phyloP scores from a whole-genome alignment of 35 echinoderm and acorn worm genomes.

The Holothuria glaberrima region DNA sequence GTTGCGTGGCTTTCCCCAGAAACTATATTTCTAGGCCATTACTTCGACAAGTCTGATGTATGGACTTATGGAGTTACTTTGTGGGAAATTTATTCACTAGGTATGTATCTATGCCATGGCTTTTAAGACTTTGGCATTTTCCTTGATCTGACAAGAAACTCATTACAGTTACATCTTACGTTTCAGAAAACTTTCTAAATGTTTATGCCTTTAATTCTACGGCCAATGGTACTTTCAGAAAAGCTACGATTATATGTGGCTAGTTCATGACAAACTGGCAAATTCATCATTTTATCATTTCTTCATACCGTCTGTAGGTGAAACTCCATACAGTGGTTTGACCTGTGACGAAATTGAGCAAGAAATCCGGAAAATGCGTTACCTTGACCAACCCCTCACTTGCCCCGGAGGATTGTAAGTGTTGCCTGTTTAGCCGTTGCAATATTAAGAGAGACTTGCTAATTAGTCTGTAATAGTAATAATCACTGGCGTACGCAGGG shows the following conservation, averaged over 20 bases:
- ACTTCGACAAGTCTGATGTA: slow-evolving; percentile 29
- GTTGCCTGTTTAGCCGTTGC: too few relatives aligned
- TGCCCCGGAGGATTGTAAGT: slow-evolving; percentile 21
- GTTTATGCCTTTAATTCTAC: background rate
- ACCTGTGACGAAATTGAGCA: slow-evolving; percentile 16
- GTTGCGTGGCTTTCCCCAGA: slow-evolving; percentile 38
- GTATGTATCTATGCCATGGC: background rate
- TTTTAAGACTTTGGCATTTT: background rate
- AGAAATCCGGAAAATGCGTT: slow-evolving; percentile 21
- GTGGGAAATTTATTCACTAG: slow-evolving; percentile 49
- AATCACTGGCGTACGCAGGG: too few relatives aligned
- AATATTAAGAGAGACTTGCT: too few relatives aligned
- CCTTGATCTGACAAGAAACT: background rate
- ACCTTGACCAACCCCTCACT: slow-evolving; percentile 31
- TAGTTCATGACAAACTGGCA: background rate
- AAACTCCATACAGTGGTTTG: slow-evolving; percentile 31
- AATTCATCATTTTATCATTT: background rate
- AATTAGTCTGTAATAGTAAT: too few relatives aligned
- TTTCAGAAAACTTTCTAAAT: background rate
- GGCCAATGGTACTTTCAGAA: background rate
- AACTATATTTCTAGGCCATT: slow-evolving; percentile 23
- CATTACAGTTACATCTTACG: background rate
- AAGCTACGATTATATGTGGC: background rate
- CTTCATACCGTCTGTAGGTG: background rate
- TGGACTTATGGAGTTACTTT: slow-evolving; percentile 26